A percentile compares a stretch with the other conserved stretches of the same genome.
Evolutionary conservation across 2,113 vertebrate species (phyloP).

Genomic region (Poeciliopsis turrubarensis): DNA sequence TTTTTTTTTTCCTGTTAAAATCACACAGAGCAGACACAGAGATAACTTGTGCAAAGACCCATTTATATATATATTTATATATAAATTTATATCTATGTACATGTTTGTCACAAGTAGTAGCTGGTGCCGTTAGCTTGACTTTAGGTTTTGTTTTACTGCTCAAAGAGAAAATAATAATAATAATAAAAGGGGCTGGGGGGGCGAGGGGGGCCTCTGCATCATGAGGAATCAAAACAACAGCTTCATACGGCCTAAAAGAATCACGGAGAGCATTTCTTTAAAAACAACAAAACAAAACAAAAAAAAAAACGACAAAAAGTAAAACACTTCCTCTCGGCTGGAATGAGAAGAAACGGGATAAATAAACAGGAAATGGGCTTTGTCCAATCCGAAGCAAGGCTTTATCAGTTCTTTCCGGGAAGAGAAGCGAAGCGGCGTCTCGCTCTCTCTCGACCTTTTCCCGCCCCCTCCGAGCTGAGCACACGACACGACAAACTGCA

Average conservation of each 20-base stretch:
- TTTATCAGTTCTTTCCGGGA: slow-evolving; percentile 24
- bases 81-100: slow-evolving; percentile 77
- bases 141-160: slow-evolving; percentile 64
- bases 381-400: slow-evolving; percentile 25
- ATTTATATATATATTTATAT: slow-evolving; percentile 80
- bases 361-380: slow-evolving; percentile 24
- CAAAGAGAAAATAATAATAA: slow-evolving; percentile 42
- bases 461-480: slow-evolving; percentile 9
- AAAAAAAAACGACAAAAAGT: background rate
- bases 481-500: slow-evolving; percentile 33
- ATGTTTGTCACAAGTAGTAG: slow-evolving; percentile 69
- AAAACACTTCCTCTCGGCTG: slow-evolving; percentile 7
- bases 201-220: slow-evolving; percentile 50
- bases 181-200: background rate
- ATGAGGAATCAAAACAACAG: slow-evolving; percentile 41
- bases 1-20: slow-evolving; percentile 73
- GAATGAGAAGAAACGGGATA: background rate
- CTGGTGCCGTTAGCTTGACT: slow-evolving; percentile 72
- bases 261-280: background rate
- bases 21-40: slow-evolving; percentile 79
- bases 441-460: background rate
- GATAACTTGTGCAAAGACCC: slow-evolving; percentile 82
- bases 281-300: no score
- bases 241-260: slow-evolving; percentile 55
- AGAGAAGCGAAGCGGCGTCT: background rate